Percentiles rank a stretch among this genome's conserved stretches.
Conservation (phyloP, 2,888 invertebrate genomes). For the Polydrusus tereticollis region DNA sequence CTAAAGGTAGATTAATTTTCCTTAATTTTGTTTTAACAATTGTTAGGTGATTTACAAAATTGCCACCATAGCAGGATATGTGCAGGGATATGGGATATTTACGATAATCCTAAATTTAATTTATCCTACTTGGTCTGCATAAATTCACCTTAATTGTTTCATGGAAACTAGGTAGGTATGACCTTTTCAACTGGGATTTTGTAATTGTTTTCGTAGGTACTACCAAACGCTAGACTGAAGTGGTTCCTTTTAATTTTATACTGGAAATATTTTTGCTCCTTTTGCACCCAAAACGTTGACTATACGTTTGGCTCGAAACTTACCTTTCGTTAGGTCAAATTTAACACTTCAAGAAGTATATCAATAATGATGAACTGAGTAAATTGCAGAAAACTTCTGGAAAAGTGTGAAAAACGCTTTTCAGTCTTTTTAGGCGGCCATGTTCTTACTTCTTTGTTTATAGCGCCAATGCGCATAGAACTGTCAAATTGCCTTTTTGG, state of each 20-base stretch:
- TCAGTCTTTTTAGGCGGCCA: conserved; percentile 48
- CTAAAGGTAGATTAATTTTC: too few relatives aligned
- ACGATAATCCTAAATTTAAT: too few relatives aligned
- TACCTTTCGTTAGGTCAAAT: background rate
- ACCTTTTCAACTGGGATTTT: conserved; percentile 30
- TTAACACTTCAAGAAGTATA: background rate
- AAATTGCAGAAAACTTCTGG: background rate
- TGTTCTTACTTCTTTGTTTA: conserved; percentile 52
- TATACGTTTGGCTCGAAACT: background rate
- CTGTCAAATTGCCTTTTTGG: conserved; percentile 41
- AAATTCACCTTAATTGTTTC: too few relatives aligned
- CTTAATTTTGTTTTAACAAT: too few relatives aligned
- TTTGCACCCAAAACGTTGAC: background rate
- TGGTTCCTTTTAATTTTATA: background rate
- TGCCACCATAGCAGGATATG: too few relatives aligned
- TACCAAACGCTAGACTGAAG: background rate
- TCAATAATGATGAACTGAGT: background rate
- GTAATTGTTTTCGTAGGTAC: conserved; percentile 6
- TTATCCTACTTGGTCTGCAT: too few relatives aligned
- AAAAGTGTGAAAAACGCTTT: background rate
- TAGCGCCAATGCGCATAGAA: conserved; percentile 48
- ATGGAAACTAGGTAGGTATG: conserved; percentile 37
- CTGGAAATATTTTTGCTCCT: background rate
- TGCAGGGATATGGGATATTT: too few relatives aligned
- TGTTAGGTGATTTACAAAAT: too few relatives aligned